Conservation (phyloP, 2,113 vertebrate genomes). For the Syngnathus scovelli region DNA sequence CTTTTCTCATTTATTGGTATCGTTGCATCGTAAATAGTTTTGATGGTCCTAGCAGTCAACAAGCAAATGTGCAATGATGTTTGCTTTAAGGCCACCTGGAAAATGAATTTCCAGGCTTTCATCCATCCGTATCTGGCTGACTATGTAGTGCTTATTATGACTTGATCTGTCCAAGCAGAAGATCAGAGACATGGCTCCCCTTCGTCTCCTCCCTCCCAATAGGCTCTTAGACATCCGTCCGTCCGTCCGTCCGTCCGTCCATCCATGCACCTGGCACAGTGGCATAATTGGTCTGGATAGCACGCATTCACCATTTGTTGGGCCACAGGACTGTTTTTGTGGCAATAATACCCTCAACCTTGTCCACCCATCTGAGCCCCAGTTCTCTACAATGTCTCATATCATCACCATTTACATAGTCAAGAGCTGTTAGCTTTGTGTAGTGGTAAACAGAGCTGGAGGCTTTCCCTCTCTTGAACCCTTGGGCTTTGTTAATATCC, state of each 20-base stretch:
- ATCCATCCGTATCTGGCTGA: conserved; percentile 53
- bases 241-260: too few relatives aligned
- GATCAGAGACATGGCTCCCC: conserved; percentile 66
- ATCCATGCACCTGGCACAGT: conserved; percentile 73
- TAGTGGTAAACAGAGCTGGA: conserved; percentile 65
- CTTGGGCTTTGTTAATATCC: conserved; percentile 56
- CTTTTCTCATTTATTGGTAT: conserved; percentile 22
- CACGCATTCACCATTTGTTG: conserved; percentile 61
- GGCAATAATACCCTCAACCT: conserved; percentile 66
- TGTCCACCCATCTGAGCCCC: conserved; percentile 75
- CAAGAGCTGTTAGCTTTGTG: conserved; percentile 76
- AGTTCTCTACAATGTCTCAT: conserved; percentile 67
- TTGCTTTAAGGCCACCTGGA: conserved; percentile 34
- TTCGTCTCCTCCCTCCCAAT: conserved; percentile 57
- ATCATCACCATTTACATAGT: conserved; percentile 79
- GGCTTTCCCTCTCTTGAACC: conserved; percentile 55
- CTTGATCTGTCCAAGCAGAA: conserved; percentile 70
- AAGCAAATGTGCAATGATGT: conserved; percentile 31
- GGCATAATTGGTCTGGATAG: conserved; percentile 73
- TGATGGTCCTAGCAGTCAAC: conserved; percentile 26
- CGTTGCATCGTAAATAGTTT: conserved; percentile 12
- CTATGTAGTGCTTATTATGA: conserved; percentile 73
- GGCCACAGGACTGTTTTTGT: conserved; percentile 62
- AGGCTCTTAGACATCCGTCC: conserved; percentile 66
- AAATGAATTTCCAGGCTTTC: conserved; percentile 67